These are phyloP conservation scores for Nudaria mundana DNA, from an alignment of 2,888 invertebrate genomes.

Conservation along the genomic window DNA sequence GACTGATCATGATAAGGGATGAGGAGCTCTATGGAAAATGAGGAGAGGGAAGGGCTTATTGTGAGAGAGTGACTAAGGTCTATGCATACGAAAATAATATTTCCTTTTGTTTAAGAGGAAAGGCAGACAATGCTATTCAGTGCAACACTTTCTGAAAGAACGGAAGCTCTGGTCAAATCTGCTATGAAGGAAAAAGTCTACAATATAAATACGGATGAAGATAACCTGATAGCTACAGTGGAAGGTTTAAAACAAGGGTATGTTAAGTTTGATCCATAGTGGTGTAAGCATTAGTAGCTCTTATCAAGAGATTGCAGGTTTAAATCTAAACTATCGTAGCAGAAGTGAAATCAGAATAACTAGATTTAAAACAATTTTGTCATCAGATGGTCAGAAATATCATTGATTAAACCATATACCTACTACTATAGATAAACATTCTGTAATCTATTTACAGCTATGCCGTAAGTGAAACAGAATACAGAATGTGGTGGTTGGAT, in stretches of 20 bases:
- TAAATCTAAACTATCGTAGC: too few species aligned
- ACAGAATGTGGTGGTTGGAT: slow-evolving; percentile 94
- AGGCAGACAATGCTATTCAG: slow-evolving; percentile 98
- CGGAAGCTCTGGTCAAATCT: slow-evolving; percentile 91
- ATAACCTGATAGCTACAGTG: slow-evolving; percentile 89
- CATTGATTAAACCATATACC: too few species aligned
- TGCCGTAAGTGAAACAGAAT: slow-evolving; percentile 95
- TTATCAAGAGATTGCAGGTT: too few species aligned
- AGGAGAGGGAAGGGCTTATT: too few species aligned
- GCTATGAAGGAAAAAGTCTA: slow-evolving; percentile 95
- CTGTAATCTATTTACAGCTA: slow-evolving; percentile 88
- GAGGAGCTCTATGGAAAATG: too few species aligned
- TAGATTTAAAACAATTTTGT: too few species aligned
- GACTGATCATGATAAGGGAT: too few species aligned
- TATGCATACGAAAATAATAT: too few species aligned
- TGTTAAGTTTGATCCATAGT: neutral
- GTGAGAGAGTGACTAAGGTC: too few species aligned
- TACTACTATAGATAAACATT: too few species aligned
- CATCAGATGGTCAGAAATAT: neutral
- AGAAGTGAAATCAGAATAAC: too few species aligned
- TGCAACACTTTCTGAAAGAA: slow-evolving; percentile 95
- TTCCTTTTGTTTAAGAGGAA: slow-evolving; percentile 89
- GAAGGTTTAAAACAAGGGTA: slow-evolving; percentile 90
- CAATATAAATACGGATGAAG: slow-evolving; percentile 95
- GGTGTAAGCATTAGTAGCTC: neutral